A percentile compares a stretch with the other conserved stretches of the same genome.
Evolutionary conservation across 2,888 invertebrate genomes (phyloP).

Genomic region (Agrotis clavis): DNA sequence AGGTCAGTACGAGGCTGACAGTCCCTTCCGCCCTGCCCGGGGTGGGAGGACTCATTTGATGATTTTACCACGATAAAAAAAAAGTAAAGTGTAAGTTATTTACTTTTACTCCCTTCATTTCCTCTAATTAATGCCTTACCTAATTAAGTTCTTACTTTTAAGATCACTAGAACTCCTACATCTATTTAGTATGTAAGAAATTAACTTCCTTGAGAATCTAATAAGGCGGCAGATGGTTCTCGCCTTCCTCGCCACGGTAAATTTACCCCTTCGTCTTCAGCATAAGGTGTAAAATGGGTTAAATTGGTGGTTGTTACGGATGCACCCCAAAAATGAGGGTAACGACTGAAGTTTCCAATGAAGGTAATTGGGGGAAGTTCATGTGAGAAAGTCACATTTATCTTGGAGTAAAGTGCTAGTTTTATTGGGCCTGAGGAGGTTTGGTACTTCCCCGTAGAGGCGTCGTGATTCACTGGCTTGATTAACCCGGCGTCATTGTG

Average conservation of each 20-base stretch:
- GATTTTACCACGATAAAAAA: no score
- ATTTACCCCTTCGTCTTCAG: conserved; percentile 16
- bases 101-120: not conserved
- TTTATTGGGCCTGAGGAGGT: conserved; percentile 45
- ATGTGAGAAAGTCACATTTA: conserved; percentile 53
- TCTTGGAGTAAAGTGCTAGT: conserved; percentile 58
- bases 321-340: conserved; percentile 74
- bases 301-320: conserved; percentile 62
- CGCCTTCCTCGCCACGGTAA: not conserved
- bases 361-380: conserved; percentile 62
- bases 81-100: no score
- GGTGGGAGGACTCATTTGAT: no score
- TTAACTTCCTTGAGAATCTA: conserved; percentile 63
- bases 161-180: conserved; percentile 23
- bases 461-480: conserved; percentile 16
- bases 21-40: no score
- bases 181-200: conserved; percentile 62
- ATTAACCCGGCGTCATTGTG: no score
- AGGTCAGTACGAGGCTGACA: no score
- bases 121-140: not conserved
- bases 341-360: conserved; percentile 69
- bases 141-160: conserved; percentile 26
- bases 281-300: conserved; percentile 37
- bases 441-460: conserved; percentile 4
- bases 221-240: conserved; percentile 61